phyloP scores from a whole-genome alignment of 2,888 invertebrate genomes.

The Xestia sexstrigata region DNA sequence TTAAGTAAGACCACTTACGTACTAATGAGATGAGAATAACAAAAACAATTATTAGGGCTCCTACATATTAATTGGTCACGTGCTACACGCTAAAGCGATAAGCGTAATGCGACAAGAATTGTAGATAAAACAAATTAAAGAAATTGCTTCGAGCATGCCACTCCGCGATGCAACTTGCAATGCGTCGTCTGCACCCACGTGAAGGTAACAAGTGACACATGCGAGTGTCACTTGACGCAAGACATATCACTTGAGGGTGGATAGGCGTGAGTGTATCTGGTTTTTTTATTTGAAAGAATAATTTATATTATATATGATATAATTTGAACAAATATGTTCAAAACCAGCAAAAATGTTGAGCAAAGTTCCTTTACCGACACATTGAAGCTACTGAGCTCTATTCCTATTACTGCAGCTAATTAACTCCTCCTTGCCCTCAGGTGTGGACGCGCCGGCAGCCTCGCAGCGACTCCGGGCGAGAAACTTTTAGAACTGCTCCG shows the following conservation, averaged over 20 bases:
- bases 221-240: background rate
- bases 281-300: background rate
- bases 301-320: too few relatives aligned
- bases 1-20: background rate
- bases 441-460: conserved; percentile 88
- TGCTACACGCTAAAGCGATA: background rate
- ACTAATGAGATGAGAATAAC: background rate
- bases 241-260: background rate
- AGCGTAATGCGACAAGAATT: background rate
- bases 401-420: background rate
- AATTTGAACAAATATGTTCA: too few relatives aligned
- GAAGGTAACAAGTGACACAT: background rate
- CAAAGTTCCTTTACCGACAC: background rate
- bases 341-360: background rate
- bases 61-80: background rate
- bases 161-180: background rate
- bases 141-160: background rate
- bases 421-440: conserved; percentile 63
- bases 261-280: too few relatives aligned
- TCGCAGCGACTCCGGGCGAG: conserved; percentile 89
- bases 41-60: background rate
- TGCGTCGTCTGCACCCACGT: background rate
- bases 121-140: background rate
- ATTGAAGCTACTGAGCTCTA: background rate
- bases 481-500: conserved; percentile 89